Conservation (phyloP, 2,797 vertebrate species). For the Thalassophryne amazonica region DNA sequence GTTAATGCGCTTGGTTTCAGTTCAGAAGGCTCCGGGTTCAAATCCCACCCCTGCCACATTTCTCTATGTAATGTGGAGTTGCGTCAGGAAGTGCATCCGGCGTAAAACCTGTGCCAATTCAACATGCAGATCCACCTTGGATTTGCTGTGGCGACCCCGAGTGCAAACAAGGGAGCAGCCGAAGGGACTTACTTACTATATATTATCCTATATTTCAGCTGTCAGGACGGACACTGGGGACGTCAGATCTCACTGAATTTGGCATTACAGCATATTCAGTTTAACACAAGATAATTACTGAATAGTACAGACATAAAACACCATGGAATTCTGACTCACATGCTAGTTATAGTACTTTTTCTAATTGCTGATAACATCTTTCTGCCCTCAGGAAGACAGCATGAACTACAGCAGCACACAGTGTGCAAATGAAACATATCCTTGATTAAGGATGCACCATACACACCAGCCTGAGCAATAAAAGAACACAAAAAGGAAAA, state of each 20-base stretch:
- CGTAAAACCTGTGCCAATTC: no score
- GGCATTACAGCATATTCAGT: background rate
- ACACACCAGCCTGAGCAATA: conserved; percentile 3
- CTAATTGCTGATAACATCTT: conserved; percentile 54
- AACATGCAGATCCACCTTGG: no score
- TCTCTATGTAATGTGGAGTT: no score
- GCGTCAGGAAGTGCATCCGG: no score
- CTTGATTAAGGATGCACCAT: conserved; percentile 13
- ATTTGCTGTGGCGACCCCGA: no score
- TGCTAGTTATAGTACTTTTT: conserved; percentile 60
- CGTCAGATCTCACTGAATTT: background rate
- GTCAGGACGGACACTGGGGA: background rate
- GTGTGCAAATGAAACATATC: conserved; percentile 32
- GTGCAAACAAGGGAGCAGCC: no score
- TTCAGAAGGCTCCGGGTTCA: no score
- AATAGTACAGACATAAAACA: conserved; percentile 15
- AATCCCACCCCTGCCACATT: no score
- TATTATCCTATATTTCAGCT: no score
- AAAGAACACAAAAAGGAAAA: conserved; percentile 5
- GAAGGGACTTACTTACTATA: no score
- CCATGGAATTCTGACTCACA: conserved; percentile 25
- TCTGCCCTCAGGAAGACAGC: conserved; percentile 41
- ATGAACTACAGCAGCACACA: conserved; percentile 56
- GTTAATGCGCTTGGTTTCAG: no score
- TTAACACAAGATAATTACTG: conserved; percentile 14